Conservation (phyloP, 2,888 invertebrate genomes). For the Leucoptera coffeella region DNA sequence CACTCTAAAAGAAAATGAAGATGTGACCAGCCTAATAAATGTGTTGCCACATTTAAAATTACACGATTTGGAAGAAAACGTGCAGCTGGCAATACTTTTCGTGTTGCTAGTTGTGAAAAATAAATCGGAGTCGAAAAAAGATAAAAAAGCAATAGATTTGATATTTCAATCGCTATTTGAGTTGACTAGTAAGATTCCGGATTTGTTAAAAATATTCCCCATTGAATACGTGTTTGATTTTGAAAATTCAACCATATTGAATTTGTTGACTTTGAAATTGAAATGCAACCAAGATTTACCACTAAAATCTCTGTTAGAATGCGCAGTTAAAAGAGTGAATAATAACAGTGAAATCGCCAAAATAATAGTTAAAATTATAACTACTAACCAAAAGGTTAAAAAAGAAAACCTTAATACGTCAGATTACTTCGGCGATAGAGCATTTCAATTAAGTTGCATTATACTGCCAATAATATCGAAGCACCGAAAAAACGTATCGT, state of each 20-base stretch:
- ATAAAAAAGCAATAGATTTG: constrained; percentile 17
- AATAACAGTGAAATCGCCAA: constrained; percentile 27
- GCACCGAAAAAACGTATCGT: constrained; percentile 29
- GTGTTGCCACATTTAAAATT: constrained; percentile 23
- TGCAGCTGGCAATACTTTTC: constrained; percentile 28
- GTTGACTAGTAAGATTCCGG: constrained; percentile 27
- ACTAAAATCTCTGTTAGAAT: constrained; percentile 24
- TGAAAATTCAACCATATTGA: constrained; percentile 16
- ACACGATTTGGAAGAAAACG: constrained; percentile 29
- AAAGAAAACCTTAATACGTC: constrained; percentile 12
- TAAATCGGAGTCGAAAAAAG: constrained; percentile 21
- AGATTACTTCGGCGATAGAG: constrained; percentile 24
- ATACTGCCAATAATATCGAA: constrained; percentile 32
- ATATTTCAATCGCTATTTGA: constrained; percentile 27
- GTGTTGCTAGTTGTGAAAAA: constrained; percentile 27
- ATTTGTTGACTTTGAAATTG: constrained; percentile 25
- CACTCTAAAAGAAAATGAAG: constrained; percentile 11
- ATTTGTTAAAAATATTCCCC: constrained; percentile 32
- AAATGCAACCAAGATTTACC: constrained; percentile 23
- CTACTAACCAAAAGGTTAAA: constrained; percentile 16
- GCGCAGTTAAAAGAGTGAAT: constrained; percentile 31
- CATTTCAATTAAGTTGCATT: constrained; percentile 33
- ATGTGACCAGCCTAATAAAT: constrained; percentile 17
- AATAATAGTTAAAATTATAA: constrained; percentile 22
- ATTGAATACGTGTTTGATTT: constrained; percentile 27